Evolutionary conservation across 2,888 invertebrate genomes (phyloP), one percentile per base, ranked within the genome.

Genomic region (Tricholauxania praeusta): DNA sequence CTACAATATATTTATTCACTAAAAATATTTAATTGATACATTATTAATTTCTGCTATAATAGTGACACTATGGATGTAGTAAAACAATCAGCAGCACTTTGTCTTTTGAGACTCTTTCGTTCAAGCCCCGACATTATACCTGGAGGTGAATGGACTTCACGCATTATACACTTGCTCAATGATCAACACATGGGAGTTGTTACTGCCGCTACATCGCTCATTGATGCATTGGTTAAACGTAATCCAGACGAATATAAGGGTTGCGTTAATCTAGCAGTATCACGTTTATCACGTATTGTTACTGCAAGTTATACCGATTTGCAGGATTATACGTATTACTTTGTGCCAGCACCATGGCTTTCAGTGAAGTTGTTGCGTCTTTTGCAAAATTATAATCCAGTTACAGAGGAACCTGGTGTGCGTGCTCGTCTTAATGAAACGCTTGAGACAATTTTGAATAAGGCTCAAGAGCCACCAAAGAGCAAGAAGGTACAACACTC

Each of bases 401-500:
- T 99, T 81, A 90, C 92, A 80, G 97, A 98, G 85, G 99, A 99
- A 89, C 97, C 99, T 63, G 98, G 98, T 51, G 97, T 99, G 3
- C 91, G 97, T 78, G 97, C 98, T 17, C 92, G 99, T 76, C 90
- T 99, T 60, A 97, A 98, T 83, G 99, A 99, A 89, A 99, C 99
- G 83, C 89, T 99, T 82, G 99, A 99, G 89, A 98, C 98, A 22
- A 98, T 99, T 84, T 90, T 99, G 82, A 98, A 98, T 87, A 99
- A 98, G 90, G 99, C 99, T 22, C 98, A 99, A 88, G 99, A 99
- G 88, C 98, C 99, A 79, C 99, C 99, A 47, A 98, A 98, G 89
- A 99, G 99, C 65, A 99, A 99, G 89, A 99, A 99, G 89, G 99
- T 99, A 47, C 99, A 99, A 89, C 99, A 99, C 89, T 98, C 99